phyloP scores from a whole-genome alignment of 2,797 vertebrate species.

The Macrochelys suwanniensis region DNA sequence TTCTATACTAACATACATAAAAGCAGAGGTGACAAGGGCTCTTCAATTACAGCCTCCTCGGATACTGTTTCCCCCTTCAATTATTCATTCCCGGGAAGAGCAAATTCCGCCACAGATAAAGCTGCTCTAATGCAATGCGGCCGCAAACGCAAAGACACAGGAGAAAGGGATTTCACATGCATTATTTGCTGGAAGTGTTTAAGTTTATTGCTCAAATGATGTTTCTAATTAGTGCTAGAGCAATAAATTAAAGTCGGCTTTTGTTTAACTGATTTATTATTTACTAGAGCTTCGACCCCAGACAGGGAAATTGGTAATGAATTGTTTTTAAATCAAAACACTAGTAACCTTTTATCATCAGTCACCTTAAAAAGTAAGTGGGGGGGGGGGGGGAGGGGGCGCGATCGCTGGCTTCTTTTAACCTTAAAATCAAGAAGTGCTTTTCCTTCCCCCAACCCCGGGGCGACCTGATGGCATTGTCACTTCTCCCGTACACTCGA shows the following conservation, averaged over 20 bases:
- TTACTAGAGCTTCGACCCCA: conserved; percentile 79
- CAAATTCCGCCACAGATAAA: conserved; percentile 77
- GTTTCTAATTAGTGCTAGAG: conserved; percentile 85
- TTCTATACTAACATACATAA: conserved; percentile 82
- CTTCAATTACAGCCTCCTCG: conserved; percentile 82
- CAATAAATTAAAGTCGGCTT: conserved; percentile 85
- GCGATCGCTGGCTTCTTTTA: not conserved
- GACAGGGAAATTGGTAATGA: conserved; percentile 80
- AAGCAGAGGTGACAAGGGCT: conserved; percentile 84
- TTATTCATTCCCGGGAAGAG: conserved; percentile 83
- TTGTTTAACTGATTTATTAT: conserved; percentile 88
- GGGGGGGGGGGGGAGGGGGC: too few species aligned
- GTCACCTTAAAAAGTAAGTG: not conserved
- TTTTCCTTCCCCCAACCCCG: not conserved
- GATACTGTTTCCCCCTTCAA: conserved; percentile 80
- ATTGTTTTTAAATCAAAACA: conserved; percentile 80
- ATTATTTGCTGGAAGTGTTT: conserved; percentile 86
- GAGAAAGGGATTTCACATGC: conserved; percentile 52
- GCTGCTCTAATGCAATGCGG: conserved; percentile 56
- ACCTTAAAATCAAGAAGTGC: not conserved
- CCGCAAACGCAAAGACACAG: conserved; percentile 32
- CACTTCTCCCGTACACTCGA: not conserved
- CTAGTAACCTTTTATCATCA: conserved; percentile 73
- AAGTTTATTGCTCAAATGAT: conserved; percentile 87
- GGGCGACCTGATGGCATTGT: not conserved